Base-by-base conservation (phyloP, 2,888 invertebrate genomes). In the Erebia ligea region DNA sequence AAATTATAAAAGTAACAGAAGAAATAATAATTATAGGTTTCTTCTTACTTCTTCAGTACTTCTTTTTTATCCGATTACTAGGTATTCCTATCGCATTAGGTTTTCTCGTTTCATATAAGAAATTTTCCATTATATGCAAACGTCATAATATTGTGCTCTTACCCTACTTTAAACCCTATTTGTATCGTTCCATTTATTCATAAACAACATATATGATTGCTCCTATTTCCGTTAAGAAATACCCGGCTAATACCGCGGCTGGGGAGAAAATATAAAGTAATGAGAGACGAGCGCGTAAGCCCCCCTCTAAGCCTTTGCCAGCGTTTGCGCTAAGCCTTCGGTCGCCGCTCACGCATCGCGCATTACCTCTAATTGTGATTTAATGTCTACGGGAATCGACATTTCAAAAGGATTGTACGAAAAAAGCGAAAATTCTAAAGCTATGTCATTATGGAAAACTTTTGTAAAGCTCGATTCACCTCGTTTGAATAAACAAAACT, bases 301-400 rank as follows among this genome's bases (percentile, higher is more conserved):
- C 89, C 84, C 34, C 71, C 77, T 81, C 80, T 90, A 90, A 91
- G 88, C 89, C 86, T 78, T 80, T 76, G 84, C 85, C 81, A 80
- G 82, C 85, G 82, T 81, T 78, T 79, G 74, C 80, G 79, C 81
- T 88, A 86, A 90, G 91, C 89, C 85, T 80, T 77, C 78, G 80
- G 83, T 81, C 83, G 83, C 82, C 86, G 85, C 84, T 86, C 91
- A 90, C 91, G 90, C 91, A 90, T 88, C 89, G 90, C 91, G 91
- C 89, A 92, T 92, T 92, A 92, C 86, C 83, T 86, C 90, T 92
- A 92, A 92, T 92, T 92, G 92, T 90, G 91, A 92, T 92, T 91
- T 92, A 92, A 92, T 91, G 91, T 89, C 85, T 82, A 82, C 84
- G 81, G 82, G 86, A 87, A 87, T 86, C 85, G 76, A 75, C 86